Evolutionary conservation across 2,888 invertebrate species (phyloP), one percentile per base, ranked within the genome.

Genomic region (Syrista parreyssii): DNA sequence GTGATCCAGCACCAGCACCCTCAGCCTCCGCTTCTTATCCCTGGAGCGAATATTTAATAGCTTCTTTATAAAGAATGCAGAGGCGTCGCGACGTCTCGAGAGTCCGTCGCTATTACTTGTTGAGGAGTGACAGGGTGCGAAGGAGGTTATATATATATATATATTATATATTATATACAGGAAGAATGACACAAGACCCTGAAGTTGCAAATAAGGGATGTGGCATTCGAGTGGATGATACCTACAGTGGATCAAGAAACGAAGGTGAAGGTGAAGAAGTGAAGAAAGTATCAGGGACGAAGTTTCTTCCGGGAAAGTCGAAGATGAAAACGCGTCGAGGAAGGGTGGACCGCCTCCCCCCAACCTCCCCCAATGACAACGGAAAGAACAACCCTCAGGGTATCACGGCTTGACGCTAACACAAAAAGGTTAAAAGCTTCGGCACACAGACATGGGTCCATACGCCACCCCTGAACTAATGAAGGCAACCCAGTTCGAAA

Each of bases 291-390:
- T 0, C 74, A 11, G 74, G 12, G 23, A 74, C 11, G 36, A 71
- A 71, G 32, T 32, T 15, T 71, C 32, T 33, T 71, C 32, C 12
- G 71, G 30, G 68, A 77, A 77, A 77, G 77, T 77, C 73, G 68
- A 77, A 77, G 77, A 69, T 77, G 68, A 77, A 77, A 77, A 74
- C 74, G 40, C 77, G 74, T 77, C 74, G 68, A 55, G 68, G 34
- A 23, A 11, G 71, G 36, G 76, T 36, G 72, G 55, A 36, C 3
- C 35, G 11, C 12, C 4, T 12, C 36, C 15, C 15, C 36, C 15
- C 36, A 12, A 36, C 12, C 36, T 15, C 12, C 12, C 74, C 32
- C 75, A 31, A 68, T 73, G 76, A 73, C 55, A 40, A 33, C 72
- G 6, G 55, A 23, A 23, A 55, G 55, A 55, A 73, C 55, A 68